Percentiles rank a stretch among this genome's conserved stretches.
Evolutionary conservation across 92 coral and sea anemone species (phyloP).

Genomic region (Siderastrea radians): DNA sequence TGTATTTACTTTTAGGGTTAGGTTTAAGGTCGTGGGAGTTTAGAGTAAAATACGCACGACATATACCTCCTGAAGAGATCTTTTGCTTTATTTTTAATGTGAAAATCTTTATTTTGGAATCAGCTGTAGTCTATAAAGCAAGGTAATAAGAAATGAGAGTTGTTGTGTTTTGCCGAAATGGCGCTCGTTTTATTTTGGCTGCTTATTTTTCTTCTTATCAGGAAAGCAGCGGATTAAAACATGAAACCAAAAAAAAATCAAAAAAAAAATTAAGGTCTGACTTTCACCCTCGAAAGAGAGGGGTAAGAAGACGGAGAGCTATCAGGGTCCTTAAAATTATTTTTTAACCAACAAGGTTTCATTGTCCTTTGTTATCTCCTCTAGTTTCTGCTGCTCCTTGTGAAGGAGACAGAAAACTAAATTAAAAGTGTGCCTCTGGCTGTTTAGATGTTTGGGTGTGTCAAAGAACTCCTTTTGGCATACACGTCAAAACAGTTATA

Average conservation of each 20-base stretch:
- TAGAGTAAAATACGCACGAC: constrained; percentile 8
- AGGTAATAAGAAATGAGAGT: too few species aligned
- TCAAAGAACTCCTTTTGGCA: neutral
- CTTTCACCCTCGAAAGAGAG: too few species aligned
- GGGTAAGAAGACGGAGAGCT: too few species aligned
- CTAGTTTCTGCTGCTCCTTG: constrained; percentile 5
- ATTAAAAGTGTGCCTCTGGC: neutral
- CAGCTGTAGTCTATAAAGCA: too few species aligned
- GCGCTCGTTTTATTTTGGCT: too few species aligned
- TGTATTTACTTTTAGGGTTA: neutral
- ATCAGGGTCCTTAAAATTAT: too few species aligned
- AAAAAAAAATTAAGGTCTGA: too few species aligned
- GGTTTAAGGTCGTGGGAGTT: constrained; percentile 39
- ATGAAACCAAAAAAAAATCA: too few species aligned
- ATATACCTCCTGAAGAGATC: constrained; percentile 19
- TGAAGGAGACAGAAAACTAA: neutral
- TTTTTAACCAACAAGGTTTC: neutral
- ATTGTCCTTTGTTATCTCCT: neutral
- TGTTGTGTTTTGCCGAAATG: too few species aligned
- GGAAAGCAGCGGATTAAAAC: too few species aligned
- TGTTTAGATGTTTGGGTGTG: constrained; percentile 14
- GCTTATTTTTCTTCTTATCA: too few species aligned
- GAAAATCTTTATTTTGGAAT: neutral
- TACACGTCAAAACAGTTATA: neutral
- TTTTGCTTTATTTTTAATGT: neutral